Evolutionary conservation across 2,797 vertebrate species (phyloP), one percentile per base, ranked within the genome.

Genomic region (Pangasius krempfi): DNA sequence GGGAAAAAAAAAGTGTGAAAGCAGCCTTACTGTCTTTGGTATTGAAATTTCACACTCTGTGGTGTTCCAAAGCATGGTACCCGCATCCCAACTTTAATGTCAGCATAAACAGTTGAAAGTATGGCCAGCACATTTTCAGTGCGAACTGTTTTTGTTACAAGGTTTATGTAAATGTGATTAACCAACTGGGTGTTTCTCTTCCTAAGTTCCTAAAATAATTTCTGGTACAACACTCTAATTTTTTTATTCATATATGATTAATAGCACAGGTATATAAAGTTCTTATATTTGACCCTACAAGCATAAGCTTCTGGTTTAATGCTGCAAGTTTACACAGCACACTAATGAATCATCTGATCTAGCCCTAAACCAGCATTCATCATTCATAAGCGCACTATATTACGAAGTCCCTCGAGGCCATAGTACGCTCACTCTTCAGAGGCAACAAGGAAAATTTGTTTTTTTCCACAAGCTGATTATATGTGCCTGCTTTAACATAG

Each of bases 301-400:
- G 30, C 66, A 13, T 33, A 85, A 33, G 66, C 30, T 27, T 37
- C 66, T 52, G n/a, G 50, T 68, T 85, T 85, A 25, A 72, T 18
- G 60, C 60, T 64, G 60, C 58, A 30, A 0, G 44, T 84, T 84
- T 68, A 50, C 25, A 56, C 10, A 72, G 64, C 70, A 33, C 40
- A 66, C n/a, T 52, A 52, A 84, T 84, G 70, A 84, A 52, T 84
- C 47, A 84, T n/a, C 64, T 68, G 83, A 84, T 68, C 83, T 12
- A 52, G 47, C 64, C 18, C 64, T 37, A 70, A 70, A 54, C 6
- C 83, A 70, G 4, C 47, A 33, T 84, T 84, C 64, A 84, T 68
- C 47, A 84, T 37, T 70, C n/a, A 68, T 33, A 70, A 68, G 62
- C 4, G 16, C 16, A 33, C 62, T 70, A 54, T 16, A 70, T 70